Evolutionary conservation across 2,797 vertebrate species (phyloP).

Genomic region (Corythornis leucogaster): DNA sequence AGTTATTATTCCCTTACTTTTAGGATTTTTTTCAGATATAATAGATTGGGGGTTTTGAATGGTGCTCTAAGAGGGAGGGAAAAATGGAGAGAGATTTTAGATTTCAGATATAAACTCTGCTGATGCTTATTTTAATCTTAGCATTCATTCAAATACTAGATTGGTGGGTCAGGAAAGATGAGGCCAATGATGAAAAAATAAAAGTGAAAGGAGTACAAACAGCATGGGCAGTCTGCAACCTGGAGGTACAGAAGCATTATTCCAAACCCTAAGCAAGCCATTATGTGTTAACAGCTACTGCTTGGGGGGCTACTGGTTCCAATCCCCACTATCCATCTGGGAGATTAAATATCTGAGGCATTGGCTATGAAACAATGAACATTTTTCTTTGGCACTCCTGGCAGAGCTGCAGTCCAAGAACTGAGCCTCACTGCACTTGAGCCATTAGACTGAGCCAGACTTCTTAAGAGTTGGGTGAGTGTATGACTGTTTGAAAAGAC

Average conservation of each 20-base stretch:
- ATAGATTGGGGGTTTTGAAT: neutral
- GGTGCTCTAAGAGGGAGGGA: no score
- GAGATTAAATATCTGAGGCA: neutral
- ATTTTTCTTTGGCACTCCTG: neutral
- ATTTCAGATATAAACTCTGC: neutral
- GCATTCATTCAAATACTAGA: neutral
- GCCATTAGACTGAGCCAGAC: neutral
- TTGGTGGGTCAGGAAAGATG: neutral
- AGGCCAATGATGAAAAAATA: neutral
- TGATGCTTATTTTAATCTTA: neutral
- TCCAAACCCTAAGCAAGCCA: neutral
- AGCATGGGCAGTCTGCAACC: neutral
- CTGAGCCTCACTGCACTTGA: neutral
- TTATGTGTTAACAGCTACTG: neutral
- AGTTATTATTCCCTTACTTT: neutral
- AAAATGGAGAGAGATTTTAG: neutral
- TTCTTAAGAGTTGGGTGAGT: neutral
- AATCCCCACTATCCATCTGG: neutral
- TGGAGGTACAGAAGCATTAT: neutral
- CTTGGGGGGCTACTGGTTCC: neutral
- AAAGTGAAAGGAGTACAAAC: neutral
- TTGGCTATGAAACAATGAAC: neutral
- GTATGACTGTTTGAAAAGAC: neutral
- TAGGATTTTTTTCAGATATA: neutral
- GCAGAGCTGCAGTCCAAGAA: neutral